A percentile compares a stretch with the other conserved stretches of the same genome.
These are phyloP conservation scores for Lobophora halterata DNA, from an alignment of 2,888 invertebrate species.

Conservation along the genomic window DNA sequence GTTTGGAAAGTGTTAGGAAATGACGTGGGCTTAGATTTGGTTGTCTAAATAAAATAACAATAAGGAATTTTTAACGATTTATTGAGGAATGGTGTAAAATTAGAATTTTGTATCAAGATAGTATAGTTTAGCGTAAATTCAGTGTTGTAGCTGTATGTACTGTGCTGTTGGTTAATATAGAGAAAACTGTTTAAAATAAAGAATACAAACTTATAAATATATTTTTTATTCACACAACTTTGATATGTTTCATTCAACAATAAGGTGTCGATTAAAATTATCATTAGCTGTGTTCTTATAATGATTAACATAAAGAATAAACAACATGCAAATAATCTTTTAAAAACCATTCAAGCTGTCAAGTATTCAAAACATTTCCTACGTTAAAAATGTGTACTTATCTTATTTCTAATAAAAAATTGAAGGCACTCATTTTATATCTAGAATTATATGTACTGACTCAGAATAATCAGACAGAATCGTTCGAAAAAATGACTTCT, in stretches of 20 bases:
- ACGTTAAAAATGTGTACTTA: slow-evolving; percentile 39
- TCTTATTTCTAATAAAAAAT: slow-evolving; percentile 32
- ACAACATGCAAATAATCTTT: slow-evolving; percentile 32
- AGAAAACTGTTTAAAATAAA: slow-evolving; percentile 50
- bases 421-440: slow-evolving; percentile 42
- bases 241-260: slow-evolving; percentile 40
- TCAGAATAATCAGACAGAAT: too few species aligned
- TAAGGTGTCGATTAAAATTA: slow-evolving; percentile 30
- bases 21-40: slow-evolving; percentile 4
- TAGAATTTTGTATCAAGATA: slow-evolving; percentile 39
- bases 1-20: slow-evolving; percentile 17
- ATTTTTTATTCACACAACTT: slow-evolving; percentile 38
- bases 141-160: slow-evolving; percentile 37
- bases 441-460: too few species aligned
- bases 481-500: too few species aligned
- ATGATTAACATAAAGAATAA: slow-evolving; percentile 22
- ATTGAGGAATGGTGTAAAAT: slow-evolving; percentile 65
- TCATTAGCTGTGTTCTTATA: slow-evolving; percentile 33
- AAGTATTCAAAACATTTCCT: slow-evolving; percentile 47
- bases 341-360: slow-evolving; percentile 21
- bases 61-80: slow-evolving; percentile 49
- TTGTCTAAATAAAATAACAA: slow-evolving; percentile 41
- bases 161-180: slow-evolving; percentile 45
- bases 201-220: slow-evolving; percentile 41
- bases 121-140: slow-evolving; percentile 38